Conservation (phyloP, 2,888 invertebrate species). For the Rhagium mordax region DNA sequence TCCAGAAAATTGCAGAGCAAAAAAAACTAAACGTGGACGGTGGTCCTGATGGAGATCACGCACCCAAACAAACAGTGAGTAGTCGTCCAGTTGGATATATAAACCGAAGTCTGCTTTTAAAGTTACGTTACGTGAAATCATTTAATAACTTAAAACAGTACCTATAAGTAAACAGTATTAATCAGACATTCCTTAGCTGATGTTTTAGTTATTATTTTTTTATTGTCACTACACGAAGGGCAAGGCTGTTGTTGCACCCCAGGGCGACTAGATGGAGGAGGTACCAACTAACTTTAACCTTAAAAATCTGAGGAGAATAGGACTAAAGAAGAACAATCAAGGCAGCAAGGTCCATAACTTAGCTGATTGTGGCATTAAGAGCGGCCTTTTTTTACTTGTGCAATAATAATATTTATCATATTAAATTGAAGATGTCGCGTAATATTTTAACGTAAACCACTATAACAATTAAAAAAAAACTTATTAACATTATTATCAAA, state of each 20-base stretch:
- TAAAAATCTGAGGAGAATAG: neutral
- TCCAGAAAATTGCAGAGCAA: constrained; percentile 93
- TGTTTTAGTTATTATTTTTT: neutral
- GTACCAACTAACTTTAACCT: neutral
- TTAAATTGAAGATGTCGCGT: no score
- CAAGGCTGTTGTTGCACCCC: neutral
- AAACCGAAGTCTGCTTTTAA: neutral
- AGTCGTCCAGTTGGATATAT: constrained; percentile 66
- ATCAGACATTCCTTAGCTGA: neutral
- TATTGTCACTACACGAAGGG: neutral
- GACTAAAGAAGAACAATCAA: neutral
- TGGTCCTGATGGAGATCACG: constrained; percentile 81
- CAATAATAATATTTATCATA: no score
- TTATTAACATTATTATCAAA: no score
- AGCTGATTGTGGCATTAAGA: neutral
- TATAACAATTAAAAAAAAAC: no score
- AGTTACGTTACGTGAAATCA: neutral
- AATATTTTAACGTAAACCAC: no score
- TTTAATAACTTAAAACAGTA: neutral
- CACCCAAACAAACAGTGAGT: constrained; percentile 85
- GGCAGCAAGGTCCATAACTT: neutral
- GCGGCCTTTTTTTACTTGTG: no score
- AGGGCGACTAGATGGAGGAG: neutral
- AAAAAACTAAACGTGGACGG: constrained; percentile 90
- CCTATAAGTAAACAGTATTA: neutral